These are phyloP conservation scores for Synaphobranchus kaupii DNA, from an alignment of 2,797 vertebrate species.

Conservation along the genomic window DNA sequence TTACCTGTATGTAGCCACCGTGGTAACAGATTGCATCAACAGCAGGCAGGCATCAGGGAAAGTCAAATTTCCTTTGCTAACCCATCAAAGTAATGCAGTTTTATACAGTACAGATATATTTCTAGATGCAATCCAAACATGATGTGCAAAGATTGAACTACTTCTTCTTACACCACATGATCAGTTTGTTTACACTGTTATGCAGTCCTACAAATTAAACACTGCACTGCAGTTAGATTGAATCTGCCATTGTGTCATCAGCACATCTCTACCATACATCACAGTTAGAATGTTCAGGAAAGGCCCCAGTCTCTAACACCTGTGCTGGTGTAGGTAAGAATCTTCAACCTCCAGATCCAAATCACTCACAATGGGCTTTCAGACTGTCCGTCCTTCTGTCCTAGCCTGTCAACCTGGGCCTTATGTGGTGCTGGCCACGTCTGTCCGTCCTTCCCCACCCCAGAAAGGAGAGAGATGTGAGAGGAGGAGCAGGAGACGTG, in stretches of 20 bases:
- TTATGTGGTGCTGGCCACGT: slow-evolving; percentile 51
- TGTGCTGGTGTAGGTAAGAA: background rate
- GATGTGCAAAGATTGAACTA: slow-evolving; percentile 3
- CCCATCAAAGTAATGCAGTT: slow-evolving; percentile 26
- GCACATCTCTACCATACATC: background rate
- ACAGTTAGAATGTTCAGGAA: background rate
- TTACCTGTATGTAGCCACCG: slow-evolving; percentile 4
- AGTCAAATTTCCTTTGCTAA: slow-evolving; percentile 26
- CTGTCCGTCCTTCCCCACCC: background rate
- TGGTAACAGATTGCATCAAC: slow-evolving; percentile 20
- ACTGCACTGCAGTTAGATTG: background rate
- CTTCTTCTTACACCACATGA: slow-evolving; percentile 47
- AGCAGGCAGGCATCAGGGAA: slow-evolving; percentile 28
- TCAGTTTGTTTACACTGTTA: background rate
- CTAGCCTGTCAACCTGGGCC: slow-evolving; percentile 51
- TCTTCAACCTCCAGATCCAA: background rate
- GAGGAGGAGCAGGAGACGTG: background rate
- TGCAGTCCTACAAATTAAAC: background rate
- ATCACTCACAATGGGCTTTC: background rate
- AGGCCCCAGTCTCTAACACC: background rate
- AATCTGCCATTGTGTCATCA: background rate
- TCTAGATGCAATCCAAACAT: background rate
- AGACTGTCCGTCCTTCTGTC: slow-evolving; percentile 49
- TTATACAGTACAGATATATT: background rate
- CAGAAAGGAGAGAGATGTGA: background rate